Base-by-base conservation (phyloP, 2,113 vertebrate genomes). In the Numida meleagris region DNA sequence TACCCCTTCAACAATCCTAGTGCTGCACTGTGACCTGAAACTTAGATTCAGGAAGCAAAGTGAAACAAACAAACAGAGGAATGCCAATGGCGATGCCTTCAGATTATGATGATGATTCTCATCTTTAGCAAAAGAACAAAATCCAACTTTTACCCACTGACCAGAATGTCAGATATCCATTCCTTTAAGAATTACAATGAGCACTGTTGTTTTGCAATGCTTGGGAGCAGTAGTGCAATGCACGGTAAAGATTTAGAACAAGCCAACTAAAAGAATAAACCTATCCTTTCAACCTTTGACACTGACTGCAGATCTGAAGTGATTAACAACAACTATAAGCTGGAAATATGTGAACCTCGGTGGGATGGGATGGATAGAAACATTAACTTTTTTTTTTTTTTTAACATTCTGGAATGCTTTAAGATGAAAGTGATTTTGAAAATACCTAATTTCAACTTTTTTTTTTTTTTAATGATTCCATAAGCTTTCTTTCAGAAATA, bases 341-440 rank as follows among this genome's bases (percentile, higher is more conserved):
- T 73, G 58, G 51, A 82, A 89, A 86, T 72, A 74, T 4, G 23
- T 34, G 62, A 77, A 74, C 23, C 42, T 63, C 51, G 53, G 6
- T 46, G 53, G 79, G 61, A 82, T 12, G 46, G 25, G 53, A 73
- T 29, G 62, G 59, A 34, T 3, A 88, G 23, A 85, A 77, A 71
- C 1, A 10, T 51, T 38, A 71, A 59, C 5, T 3, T 67, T 78
- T 59, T 63, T 38, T 9, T 38, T 79, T 85, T 83, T 20, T 82
- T 89, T 55, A 92, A 53, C 62, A 45, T 68, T 93, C 38, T 82
- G 53, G 53, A 89, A 80, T 58, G 53, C 24, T 34, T 72, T 79
- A 68, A 73, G 27, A 66, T 45, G 25, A 46, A 75, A 86, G 17
- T 7, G 45, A 18, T 65, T 85, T 66, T 58, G 31, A 76, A 87